Conservation (phyloP, 2,888 invertebrate genomes). For the Hypercompe scribonia region DNA sequence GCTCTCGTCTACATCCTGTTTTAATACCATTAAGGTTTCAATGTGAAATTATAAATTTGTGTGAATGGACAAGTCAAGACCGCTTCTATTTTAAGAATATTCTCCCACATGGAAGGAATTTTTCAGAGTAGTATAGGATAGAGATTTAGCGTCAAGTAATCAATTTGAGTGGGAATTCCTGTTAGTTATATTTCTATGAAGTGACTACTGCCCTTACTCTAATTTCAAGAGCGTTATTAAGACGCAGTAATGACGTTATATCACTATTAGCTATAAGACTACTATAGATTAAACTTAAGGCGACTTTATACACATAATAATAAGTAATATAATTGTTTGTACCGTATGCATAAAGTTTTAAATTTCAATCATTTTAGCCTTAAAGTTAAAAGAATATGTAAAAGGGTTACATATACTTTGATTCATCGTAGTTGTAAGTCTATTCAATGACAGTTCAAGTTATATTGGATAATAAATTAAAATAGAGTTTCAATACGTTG, state of each 20-base stretch:
- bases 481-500: no score
- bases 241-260: background rate
- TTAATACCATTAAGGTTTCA: conserved; percentile 1
- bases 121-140: background rate
- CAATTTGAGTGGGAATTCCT: background rate
- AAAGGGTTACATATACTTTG: no score
- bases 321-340: no score
- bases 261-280: no score
- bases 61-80: background rate
- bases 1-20: background rate
- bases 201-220: background rate
- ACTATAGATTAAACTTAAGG: no score
- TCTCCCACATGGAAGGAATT: background rate
- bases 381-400: no score
- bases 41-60: background rate
- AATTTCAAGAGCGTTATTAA: background rate
- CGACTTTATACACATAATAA: no score
- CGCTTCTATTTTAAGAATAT: background rate
- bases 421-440: no score
- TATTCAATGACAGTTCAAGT: no score
- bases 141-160: background rate
- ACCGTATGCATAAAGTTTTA: no score
- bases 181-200: background rate
- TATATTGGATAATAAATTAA: no score
- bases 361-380: no score